These are phyloP conservation scores for Callyntrura guangdongensis DNA, from an alignment of 2,888 invertebrate genomes.

Conservation along the genomic window DNA sequence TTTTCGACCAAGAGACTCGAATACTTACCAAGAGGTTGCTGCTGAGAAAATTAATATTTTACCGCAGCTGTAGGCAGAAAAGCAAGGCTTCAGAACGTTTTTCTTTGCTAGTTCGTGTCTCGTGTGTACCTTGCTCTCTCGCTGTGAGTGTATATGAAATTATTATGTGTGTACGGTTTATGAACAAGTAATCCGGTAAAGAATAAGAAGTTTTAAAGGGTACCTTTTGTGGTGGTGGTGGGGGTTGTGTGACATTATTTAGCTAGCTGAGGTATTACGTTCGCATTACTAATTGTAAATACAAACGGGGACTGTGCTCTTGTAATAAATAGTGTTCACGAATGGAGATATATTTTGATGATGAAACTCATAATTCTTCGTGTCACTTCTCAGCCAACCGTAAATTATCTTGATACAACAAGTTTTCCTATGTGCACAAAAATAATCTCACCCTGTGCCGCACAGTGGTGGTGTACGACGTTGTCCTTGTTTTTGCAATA, in stretches of 20 bases:
- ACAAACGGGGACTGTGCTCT: constrained; percentile 28
- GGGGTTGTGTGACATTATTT: constrained; percentile 7
- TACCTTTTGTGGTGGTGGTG: constrained; percentile 18
- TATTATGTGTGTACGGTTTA: background rate
- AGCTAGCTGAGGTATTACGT: constrained; percentile 7
- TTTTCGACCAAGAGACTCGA: too few species aligned
- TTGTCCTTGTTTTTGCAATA: background rate
- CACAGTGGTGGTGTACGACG: background rate
- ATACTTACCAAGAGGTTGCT: background rate
- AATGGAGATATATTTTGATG: constrained; percentile 76
- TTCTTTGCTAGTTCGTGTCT: too few species aligned
- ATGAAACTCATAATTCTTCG: constrained; percentile 80
- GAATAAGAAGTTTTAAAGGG: background rate
- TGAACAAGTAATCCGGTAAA: background rate
- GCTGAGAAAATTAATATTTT: constrained; percentile 13
- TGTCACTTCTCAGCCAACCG: constrained; percentile 78
- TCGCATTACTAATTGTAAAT: constrained; percentile 52
- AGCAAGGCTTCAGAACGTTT: background rate
- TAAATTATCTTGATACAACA: constrained; percentile 78
- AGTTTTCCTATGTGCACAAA: constrained; percentile 40
- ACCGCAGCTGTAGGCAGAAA: background rate
- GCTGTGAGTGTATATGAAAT: too few species aligned
- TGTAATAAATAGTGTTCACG: constrained; percentile 55
- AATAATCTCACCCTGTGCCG: background rate
- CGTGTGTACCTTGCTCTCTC: too few species aligned